These are phyloP conservation scores for Muscicapa comitata DNA, from an alignment of 2,797 vertebrate species.

Conservation along the genomic window DNA sequence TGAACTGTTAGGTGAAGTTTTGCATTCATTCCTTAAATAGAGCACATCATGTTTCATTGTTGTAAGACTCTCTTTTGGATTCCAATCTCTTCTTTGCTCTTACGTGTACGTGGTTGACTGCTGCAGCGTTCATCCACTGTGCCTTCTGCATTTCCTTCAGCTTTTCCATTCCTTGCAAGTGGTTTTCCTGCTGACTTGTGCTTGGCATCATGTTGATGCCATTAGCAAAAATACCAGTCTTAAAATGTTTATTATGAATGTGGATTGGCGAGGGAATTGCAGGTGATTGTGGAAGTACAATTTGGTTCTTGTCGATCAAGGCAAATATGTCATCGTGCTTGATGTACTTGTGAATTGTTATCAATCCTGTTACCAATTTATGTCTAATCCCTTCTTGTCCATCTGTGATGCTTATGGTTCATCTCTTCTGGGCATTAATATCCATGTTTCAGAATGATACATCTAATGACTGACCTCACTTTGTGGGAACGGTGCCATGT, in stretches of 20 bases:
- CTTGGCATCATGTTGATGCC: background rate
- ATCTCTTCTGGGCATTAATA: conserved; percentile 14
- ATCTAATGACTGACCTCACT: background rate
- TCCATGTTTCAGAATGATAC: background rate
- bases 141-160: background rate
- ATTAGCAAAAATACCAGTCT: background rate
- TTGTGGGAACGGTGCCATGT: background rate
- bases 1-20: background rate
- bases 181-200: background rate
- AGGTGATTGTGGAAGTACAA: background rate
- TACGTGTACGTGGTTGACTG: background rate
- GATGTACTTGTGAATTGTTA: background rate
- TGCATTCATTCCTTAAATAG: background rate
- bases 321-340: background rate
- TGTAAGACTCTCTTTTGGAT: background rate
- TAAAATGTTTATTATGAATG: background rate
- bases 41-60: background rate
- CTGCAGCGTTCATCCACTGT: background rate
- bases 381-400: background rate
- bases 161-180: background rate
- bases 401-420: background rate
- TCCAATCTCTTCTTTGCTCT: background rate
- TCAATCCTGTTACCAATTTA: background rate
- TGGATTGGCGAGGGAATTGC: background rate
- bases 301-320: background rate